These are phyloP conservation scores for Catostylus mosaicus DNA, from an alignment of 30 jellyfish, hydroid and myxozoan species.

Conservation along the genomic window DNA sequence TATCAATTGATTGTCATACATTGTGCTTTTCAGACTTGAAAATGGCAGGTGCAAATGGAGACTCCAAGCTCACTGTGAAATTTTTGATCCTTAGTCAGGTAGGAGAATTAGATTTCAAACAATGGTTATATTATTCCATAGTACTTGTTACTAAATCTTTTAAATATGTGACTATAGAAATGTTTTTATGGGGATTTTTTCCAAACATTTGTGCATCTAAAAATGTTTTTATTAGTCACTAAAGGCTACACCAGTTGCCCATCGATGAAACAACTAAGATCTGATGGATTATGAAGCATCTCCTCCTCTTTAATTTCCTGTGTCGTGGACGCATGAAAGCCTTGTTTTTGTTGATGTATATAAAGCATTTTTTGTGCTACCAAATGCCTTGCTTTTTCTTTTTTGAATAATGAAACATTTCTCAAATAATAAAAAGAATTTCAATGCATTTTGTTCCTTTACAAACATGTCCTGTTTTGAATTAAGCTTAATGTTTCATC, in stretches of 20 bases:
- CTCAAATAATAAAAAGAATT: neutral
- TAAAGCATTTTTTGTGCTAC: neutral
- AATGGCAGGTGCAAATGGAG: constrained; percentile 77
- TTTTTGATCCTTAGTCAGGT: constrained; percentile 93
- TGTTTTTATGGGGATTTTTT: no score
- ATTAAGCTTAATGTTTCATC: no score
- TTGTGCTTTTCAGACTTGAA: constrained; percentile 21
- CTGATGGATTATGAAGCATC: neutral
- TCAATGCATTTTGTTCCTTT: no score
- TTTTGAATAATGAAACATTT: neutral
- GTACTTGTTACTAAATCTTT: neutral
- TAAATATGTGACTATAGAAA: neutral
- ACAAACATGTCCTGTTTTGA: neutral
- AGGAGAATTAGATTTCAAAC: neutral
- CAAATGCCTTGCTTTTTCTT: neutral
- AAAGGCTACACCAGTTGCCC: neutral
- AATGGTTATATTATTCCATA: neutral
- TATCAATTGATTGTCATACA: neutral
- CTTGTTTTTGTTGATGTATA: neutral
- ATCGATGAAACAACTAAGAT: neutral
- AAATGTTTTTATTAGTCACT: neutral
- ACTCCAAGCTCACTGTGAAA: constrained; percentile 59
- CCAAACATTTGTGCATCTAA: no score
- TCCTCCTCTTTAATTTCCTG: neutral
- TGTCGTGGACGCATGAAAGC: neutral